Conservation (phyloP, 2,113 vertebrate genomes). For the Malurus cyaneus region DNA sequence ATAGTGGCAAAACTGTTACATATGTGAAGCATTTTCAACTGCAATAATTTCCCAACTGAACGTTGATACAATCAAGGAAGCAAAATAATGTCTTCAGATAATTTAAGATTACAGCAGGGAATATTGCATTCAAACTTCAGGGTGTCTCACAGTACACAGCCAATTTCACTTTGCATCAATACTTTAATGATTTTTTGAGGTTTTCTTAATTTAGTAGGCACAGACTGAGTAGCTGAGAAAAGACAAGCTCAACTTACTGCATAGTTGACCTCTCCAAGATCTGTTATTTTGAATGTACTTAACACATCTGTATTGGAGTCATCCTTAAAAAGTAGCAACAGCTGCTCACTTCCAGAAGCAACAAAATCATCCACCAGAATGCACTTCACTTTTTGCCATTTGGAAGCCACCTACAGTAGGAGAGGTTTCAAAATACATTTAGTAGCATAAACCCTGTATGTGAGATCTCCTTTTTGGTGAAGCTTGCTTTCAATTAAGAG, state of each 20-base stretch:
- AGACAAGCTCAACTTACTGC: constrained; percentile 79
- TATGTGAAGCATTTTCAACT: not conserved
- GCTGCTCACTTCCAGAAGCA: constrained; percentile 87
- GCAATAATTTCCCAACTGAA: not conserved
- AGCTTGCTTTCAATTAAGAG: not conserved
- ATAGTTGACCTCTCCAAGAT: constrained; percentile 80
- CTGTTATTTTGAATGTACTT: constrained; percentile 81
- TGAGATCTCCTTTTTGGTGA: not conserved
- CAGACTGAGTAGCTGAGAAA: constrained; percentile 3
- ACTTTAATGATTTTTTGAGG: not conserved
- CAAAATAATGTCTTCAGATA: not conserved
- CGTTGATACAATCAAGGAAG: not conserved
- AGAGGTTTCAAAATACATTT: not conserved
- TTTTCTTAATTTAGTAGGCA: not conserved
- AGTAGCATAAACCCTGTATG: not conserved
- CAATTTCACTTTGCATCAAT: not conserved
- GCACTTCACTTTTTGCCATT: constrained; percentile 80
- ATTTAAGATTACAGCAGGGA: not conserved
- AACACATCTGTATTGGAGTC: constrained; percentile 35
- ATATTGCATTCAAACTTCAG: not conserved
- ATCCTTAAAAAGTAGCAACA: constrained; percentile 82
- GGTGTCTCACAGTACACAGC: not conserved
- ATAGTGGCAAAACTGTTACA: not conserved
- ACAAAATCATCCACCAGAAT: constrained; percentile 88
- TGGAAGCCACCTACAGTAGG: constrained; percentile 78